These are phyloP conservation scores for Sebastiscus albofasciatus DNA, from an alignment of 2,797 vertebrate species.

Conservation along the genomic window DNA sequence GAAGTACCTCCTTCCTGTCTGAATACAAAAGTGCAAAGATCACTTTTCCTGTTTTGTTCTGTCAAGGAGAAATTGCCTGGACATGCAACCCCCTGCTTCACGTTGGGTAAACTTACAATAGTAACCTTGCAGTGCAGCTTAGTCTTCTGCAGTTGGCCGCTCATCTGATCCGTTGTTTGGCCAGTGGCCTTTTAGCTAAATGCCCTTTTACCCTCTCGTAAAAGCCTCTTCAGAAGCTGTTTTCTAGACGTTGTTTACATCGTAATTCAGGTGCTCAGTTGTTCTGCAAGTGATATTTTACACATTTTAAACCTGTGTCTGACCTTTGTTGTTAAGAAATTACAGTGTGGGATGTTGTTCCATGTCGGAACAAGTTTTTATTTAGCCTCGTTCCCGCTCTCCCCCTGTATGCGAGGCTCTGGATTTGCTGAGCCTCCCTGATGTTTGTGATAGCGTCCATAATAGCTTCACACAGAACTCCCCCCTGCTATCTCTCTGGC, in stretches of 20 bases:
- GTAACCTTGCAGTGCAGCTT: background rate
- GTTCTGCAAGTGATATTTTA: constrained; percentile 35
- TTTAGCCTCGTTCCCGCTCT: constrained; percentile 53
- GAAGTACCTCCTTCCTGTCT: background rate
- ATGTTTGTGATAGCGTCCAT: constrained; percentile 80
- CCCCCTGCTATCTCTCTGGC: constrained; percentile 70
- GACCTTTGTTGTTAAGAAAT: constrained; percentile 41
- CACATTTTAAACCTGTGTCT: constrained; percentile 18
- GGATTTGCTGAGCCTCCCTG: constrained; percentile 79
- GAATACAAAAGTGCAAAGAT: background rate
- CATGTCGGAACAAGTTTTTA: constrained; percentile 62
- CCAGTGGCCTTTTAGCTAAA: constrained; percentile 28
- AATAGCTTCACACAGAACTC: constrained; percentile 75
- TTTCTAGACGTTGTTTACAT: constrained; percentile 33
- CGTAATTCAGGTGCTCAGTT: constrained; percentile 9
- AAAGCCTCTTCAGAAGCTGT: constrained; percentile 17
- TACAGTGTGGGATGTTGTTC: constrained; percentile 35
- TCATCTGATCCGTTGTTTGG: constrained; percentile 26
- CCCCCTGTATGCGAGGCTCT: constrained; percentile 33
- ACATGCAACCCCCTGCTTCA: background rate
- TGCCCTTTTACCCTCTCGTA: constrained; percentile 11
- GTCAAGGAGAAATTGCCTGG: background rate
- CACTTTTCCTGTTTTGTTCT: background rate
- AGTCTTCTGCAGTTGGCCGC: background rate
- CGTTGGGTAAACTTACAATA: background rate